Conservation (phyloP, 2,113 vertebrate genomes). For the Eupsittula cactorum region DNA sequence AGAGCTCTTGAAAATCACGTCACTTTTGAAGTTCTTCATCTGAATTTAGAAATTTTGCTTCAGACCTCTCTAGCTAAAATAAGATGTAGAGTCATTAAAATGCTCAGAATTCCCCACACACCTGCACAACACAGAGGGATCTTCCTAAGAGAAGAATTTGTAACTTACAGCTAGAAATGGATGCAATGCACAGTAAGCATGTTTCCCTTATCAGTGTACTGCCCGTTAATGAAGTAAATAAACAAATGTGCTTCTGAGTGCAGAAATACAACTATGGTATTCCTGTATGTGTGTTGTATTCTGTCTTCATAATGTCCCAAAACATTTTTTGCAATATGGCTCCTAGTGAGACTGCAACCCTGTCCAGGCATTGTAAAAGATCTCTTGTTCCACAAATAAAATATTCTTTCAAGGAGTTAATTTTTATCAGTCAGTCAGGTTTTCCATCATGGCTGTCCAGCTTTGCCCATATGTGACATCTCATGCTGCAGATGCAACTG, state of each 20-base stretch:
- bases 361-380: not conserved
- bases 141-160: not conserved
- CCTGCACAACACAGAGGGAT: not conserved
- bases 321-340: not conserved
- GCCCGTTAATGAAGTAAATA: not conserved
- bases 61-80: not conserved
- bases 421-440: not conserved
- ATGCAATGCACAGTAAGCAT: not conserved
- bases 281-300: not conserved
- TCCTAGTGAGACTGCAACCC: not conserved
- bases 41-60: conserved; percentile 6
- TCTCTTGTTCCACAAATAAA: fast-evolving
- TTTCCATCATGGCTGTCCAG: not conserved
- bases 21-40: not conserved
- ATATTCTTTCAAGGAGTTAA: not conserved
- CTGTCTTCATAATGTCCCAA: not conserved
- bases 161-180: not conserved
- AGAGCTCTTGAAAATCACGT: not conserved
- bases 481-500: not conserved
- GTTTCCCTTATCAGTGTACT: not conserved
- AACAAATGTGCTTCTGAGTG: not conserved
- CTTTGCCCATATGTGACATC: not conserved
- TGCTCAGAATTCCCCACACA: not conserved
- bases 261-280: not conserved
- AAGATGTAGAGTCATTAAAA: not conserved